Conservation (phyloP, 2,113 vertebrate species). For the Malurus cyaneus region DNA sequence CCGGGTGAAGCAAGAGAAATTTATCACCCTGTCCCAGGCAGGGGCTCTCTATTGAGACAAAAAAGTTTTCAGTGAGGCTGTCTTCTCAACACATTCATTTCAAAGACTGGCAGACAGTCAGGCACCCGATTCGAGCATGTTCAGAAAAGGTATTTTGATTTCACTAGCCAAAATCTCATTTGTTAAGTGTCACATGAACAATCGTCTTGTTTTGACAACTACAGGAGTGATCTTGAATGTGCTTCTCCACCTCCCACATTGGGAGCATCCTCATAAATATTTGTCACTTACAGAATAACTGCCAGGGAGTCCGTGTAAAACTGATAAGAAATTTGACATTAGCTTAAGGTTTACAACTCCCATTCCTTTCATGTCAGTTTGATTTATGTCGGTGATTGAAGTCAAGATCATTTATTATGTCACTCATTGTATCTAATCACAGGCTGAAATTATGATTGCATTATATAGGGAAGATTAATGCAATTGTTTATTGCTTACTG, state of each 20-base stretch:
- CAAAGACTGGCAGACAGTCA: conserved; percentile 62
- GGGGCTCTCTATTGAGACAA: conserved; percentile 27
- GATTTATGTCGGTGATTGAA: conserved; percentile 35
- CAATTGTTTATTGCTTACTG: neutral
- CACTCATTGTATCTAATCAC: conserved; percentile 31
- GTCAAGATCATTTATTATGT: conserved; percentile 8
- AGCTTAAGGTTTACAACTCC: conserved; percentile 6
- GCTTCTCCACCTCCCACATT: neutral
- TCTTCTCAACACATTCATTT: conserved; percentile 17
- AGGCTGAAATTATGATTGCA: conserved; percentile 51
- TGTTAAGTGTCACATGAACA: conserved; percentile 37
- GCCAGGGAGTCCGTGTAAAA: neutral
- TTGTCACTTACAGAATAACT: conserved; percentile 3
- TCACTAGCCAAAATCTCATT: conserved; percentile 34
- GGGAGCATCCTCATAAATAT: conserved; percentile 39
- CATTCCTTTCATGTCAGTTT: conserved; percentile 26
- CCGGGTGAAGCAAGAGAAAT: conserved; percentile 34
- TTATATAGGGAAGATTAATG: conserved; percentile 22
- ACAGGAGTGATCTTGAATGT: conserved; percentile 31
- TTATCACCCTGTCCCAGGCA: conserved; percentile 35
- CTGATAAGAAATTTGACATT: conserved; percentile 61
- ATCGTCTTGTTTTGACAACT: conserved; percentile 53
- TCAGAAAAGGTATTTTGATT: conserved; percentile 60
- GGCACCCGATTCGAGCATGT: conserved; percentile 43
- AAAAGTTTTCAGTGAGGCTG: neutral